phyloP scores from a whole-genome alignment of 1,140 invertebrate genomes.

The Lithobius niger region DNA sequence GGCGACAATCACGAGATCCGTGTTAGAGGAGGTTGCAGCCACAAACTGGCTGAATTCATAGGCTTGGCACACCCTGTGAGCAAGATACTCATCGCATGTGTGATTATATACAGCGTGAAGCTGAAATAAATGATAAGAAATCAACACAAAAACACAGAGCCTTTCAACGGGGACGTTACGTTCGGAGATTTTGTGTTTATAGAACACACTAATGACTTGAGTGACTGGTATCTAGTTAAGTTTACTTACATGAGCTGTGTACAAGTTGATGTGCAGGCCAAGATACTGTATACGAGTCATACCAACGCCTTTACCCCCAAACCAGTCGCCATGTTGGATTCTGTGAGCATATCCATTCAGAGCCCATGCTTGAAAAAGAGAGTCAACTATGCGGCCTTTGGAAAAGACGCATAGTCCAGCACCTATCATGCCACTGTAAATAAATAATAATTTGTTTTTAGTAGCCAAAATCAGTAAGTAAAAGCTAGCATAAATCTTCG shows the following conservation, averaged over 20 bases:
- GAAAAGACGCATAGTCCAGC: constrained; percentile 87
- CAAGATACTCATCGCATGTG: constrained; percentile 71
- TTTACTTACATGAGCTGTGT: constrained; percentile 79
- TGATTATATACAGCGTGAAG: constrained; percentile 89
- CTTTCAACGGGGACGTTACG: no score
- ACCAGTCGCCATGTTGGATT: constrained; percentile 94
- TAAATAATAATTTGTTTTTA: constrained; percentile 11
- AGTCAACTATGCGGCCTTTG: constrained; percentile 68
- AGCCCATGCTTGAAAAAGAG: constrained; percentile 80
- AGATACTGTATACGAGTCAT: constrained; percentile 58
- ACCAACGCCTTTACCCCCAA: constrained; percentile 91
- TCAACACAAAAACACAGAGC: constrained; percentile 8
- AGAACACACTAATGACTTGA: no score
- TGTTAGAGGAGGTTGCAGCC: constrained; percentile 55
- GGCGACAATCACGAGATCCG: constrained; percentile 69
- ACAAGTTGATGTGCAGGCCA: constrained; percentile 62
- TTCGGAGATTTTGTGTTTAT: no score
- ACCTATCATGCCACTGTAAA: constrained; percentile 70
- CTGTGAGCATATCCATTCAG: constrained; percentile 96
- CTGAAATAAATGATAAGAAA: constrained; percentile 35
- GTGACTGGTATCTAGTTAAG: no score
- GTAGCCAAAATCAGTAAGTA: neutral
- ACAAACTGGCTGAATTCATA: constrained; percentile 91
- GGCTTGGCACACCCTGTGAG: constrained; percentile 79
- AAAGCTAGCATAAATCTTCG: neutral